Evolutionary conservation across 2,797 vertebrate species (phyloP).

Genomic region (Sternotherus odoratus): DNA sequence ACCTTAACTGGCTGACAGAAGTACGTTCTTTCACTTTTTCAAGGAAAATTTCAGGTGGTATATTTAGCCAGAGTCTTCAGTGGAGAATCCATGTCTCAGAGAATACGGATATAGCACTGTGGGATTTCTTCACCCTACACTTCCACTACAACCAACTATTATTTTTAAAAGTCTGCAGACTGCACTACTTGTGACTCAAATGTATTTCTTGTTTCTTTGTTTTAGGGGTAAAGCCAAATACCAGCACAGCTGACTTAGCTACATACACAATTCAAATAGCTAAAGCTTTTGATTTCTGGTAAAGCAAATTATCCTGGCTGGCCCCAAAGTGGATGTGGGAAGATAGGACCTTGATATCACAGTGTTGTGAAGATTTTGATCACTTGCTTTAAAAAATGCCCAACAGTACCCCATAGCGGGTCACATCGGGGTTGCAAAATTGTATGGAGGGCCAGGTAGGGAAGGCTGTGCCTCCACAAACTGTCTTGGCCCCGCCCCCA

Average conservation of each 20-base stretch:
- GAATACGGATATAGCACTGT: background rate
- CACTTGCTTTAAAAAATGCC: background rate
- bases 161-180: background rate
- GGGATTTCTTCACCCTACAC: slow-evolving; percentile 61
- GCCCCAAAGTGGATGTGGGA: background rate
- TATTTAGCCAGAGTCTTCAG: slow-evolving; percentile 18
- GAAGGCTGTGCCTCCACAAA: no score
- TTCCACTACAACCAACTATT: slow-evolving; percentile 29
- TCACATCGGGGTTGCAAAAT: no score
- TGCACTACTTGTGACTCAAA: slow-evolving; percentile 34
- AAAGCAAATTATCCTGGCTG: background rate
- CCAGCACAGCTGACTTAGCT: background rate
- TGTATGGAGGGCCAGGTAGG: no score
- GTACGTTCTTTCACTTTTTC: background rate
- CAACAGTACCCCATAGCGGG: background rate
- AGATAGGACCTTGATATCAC: background rate
- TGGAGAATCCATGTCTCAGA: background rate
- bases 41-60: background rate
- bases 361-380: background rate
- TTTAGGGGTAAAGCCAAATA: background rate
- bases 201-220: background rate
- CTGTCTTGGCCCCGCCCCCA: no score
- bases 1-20: background rate
- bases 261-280: background rate
- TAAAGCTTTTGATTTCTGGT: slow-evolving; percentile 21